Evolutionary conservation across 2,113 vertebrate genomes (phyloP), one percentile per base, ranked within the genome.

Genomic region (Toxostoma redivivum): DNA sequence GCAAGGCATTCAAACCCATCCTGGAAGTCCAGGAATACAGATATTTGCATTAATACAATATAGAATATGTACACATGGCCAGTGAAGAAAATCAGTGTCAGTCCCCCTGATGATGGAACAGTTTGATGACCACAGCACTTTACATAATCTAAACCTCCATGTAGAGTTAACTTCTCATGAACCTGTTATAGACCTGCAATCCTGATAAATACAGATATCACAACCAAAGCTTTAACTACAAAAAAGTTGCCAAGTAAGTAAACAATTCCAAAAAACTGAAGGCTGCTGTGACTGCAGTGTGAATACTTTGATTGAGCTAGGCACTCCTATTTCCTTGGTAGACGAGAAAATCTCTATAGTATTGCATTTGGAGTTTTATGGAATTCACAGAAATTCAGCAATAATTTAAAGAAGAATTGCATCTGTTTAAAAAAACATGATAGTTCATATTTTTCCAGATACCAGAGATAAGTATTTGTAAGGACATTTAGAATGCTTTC

Each of bases 51-150:
- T 38, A 85, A 64, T 54, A 37, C 2, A 58, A 48, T 35, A 37
- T 0, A 70, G 6, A 81, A 66, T 10, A 24, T 7, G 5, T 19
- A 47, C 30, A 37, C 4, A 8, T 1, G 11, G 58, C 27, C 33
- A 62, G 40, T 5, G 12, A 38, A 81, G 45, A 71, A 48, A 67
- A n/a, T 5, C 62, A 38, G 1, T 4, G 4, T 15, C 44, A 71
- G 5, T 44, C 30, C 8, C 66, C 7, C 7, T 8, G 10, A 15
- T 45, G 50, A 37, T 12, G 9, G 47, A 72, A 64, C 5, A 33
- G 15, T 64, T 65, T 53, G 13, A 44, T 31, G 22, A 57, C 17
- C 61, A 42, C 15, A 77, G 18, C 2, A 11, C 8, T 25, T 30
- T 42, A 42, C 35, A 37, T 27, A 20, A 67, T 44, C 44, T 58